Base-by-base conservation (phyloP, 2,888 invertebrate species). In the Halictus quadricinctus region DNA sequence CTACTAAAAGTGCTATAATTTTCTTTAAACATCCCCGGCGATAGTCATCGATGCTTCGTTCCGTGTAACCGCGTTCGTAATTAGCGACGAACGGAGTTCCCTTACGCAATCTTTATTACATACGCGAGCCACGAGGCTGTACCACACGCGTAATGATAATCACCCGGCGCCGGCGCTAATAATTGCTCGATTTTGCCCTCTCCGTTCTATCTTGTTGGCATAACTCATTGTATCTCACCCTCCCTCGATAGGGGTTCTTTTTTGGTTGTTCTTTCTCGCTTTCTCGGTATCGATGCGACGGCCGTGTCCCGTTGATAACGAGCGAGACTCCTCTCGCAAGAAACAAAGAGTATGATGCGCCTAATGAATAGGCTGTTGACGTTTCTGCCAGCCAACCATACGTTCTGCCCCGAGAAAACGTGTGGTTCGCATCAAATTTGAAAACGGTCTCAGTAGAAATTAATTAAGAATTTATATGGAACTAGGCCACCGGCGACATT, bases 141-240 rank as follows among this genome's bases (percentile, higher is more conserved):
- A 64, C 25, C 69, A 43, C 60, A 69, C 69, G 76, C 46, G 48
- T 85, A 87, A 88, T 81, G 90, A 87, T 87, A 82, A 88, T 88
- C 79, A 85, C 80, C 77, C 77, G 84, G 84, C 87, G 86, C 88
- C 87, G 76, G 83, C 86, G 84, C 88, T 86, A 85, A 89, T 89
- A 86, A 88, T 87, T 86, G 78, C 73, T 72, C n/a, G 73, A 64
- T 70, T 83, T 81, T 72, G 79, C 79, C 75, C 81, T 41, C 81
- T 70, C 50, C 84, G 21, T 70, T 29, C 48, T 90, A 90, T 83
- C 87, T 79, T 36, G 15, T 54, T 60, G 10, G 72, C 83, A 41
- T 85, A 80, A 82, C 79, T 90, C 81, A 72, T 84, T 79, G 46
- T 86, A 81, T 87, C 84, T 74, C 76, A 74, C 54, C n/a, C 21